phyloP scores from a whole-genome alignment of 2,113 vertebrate genomes.

The Cyrtonyx montezumae region DNA sequence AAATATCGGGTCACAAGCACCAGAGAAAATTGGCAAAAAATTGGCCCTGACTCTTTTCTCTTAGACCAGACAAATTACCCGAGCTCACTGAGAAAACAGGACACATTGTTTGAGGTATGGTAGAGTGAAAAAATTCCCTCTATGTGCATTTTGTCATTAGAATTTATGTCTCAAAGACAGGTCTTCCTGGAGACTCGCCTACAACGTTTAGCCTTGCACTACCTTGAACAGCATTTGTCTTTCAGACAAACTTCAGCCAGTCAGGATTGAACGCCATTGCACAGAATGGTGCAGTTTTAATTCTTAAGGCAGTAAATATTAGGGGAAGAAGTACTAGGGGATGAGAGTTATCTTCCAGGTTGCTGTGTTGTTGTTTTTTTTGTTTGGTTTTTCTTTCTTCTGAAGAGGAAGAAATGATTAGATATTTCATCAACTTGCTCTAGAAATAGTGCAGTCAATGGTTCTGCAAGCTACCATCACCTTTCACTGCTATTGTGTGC shows the following conservation, averaged over 20 bases:
- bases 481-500: constrained; percentile 6
- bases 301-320: constrained; percentile 39
- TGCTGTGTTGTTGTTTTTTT: no score
- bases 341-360: neutral
- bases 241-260: constrained; percentile 62
- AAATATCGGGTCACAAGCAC: neutral
- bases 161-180: constrained; percentile 66
- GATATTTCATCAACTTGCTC: constrained; percentile 53
- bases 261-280: neutral
- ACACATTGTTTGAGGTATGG: constrained; percentile 48
- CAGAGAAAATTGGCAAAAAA: neutral
- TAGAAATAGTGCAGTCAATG: constrained; percentile 36
- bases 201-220: constrained; percentile 57
- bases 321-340: neutral
- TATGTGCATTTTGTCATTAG: constrained; percentile 64
- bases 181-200: constrained; percentile 52
- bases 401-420: constrained; percentile 8
- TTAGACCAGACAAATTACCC: constrained; percentile 55
- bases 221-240: constrained; percentile 65
- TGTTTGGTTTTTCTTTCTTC: neutral
- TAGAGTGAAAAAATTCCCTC: constrained; percentile 55
- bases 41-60: neutral
- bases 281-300: constrained; percentile 11
- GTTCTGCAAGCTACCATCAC: constrained; percentile 33
- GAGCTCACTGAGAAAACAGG: constrained; percentile 30